Base-by-base conservation (phyloP, 2,797 vertebrate species). In the Dallia pectoralis region DNA sequence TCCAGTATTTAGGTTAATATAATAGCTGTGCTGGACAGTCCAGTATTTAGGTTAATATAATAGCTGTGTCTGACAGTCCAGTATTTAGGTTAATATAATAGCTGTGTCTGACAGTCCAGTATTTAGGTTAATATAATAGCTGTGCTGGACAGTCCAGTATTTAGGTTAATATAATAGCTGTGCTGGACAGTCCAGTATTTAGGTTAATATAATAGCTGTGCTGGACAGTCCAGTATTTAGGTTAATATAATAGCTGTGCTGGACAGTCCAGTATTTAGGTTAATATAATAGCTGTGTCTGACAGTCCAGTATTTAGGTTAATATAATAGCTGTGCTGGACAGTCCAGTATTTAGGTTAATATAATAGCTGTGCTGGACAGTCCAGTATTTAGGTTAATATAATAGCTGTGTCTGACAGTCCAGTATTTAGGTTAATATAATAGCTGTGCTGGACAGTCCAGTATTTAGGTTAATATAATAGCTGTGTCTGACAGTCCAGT, bases 21-120 rank as follows among this genome's bases (percentile, higher is more conserved):
- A 36, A 36, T 36, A 6, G 33, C 33, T 36, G 33, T 36, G 33
- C 7, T 36, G 33, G 33, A 36, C 3, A 3, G 33, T 36, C 33
- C 66, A 48, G 44, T 8, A 49, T 68, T 22, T 7, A 48, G 67
- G 16, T 68, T 68, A 49, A 68, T 68, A 68, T 30, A 48, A 68
- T 48, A 18, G 67, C 22, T 16, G 67, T 27, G 67, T 44, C 29
- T 11, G 27, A 25, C 22, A 14, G 25, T 68, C 67, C 66, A 48
- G 44, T 8, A 49, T 68, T 22, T 7, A 48, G 67, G 16, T 68
- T 68, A 49, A 68, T 68, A 9, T 19, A 53, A 53, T 53, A 6
- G 18, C 49, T 19, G 6, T n/a, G 49, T 5, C 19, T 7, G 19
- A n/a, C 3, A 3, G 19, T 36, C 33, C 33, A 36, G 33, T 36